Base-by-base conservation (phyloP, 2,888 invertebrate species). In the Volucella bombylans region DNA sequence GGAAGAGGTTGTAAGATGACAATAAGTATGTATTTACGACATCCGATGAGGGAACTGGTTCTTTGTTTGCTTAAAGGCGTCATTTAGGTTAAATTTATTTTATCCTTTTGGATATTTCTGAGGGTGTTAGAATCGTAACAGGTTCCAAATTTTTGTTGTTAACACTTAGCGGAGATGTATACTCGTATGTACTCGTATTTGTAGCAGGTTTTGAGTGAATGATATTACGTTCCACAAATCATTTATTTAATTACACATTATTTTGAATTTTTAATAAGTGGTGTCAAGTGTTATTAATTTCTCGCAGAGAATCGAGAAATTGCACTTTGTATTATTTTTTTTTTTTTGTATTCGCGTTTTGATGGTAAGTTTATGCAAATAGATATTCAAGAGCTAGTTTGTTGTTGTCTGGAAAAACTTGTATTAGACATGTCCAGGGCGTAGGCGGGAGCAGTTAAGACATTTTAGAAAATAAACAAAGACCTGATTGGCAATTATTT, bases 111-210 rank as follows among this genome's bases (percentile, higher is more conserved):
- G 45, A 43, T n/a, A 2, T 43, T 15, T 59, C 18, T 18, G 10
- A n/a, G 45, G 61, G 45, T 61, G 45, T 61, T 31, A 45, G 45
- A 31, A 61, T n/a, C 23, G 45, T 23, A 47, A 61, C 61, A 61
- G 23, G 61, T 61, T 61, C 23, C 1, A 1, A n/a, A n/a, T 18
- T 61, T 61, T 45, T 45, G 23, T 31, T 45, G 8, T 45, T 45
- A 45, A 12, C 2, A 8, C 45, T 9, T 4, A 23, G 38, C 43
- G 15, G 43, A 43, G 23, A 4, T 23, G 4, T 23, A 23, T 23
- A 23, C 1, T 23, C 23, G 23, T 23, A 23, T 23, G 23, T 23
- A 23, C 23, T 3, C 23, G 23, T 23, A 23, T 23, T 23, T 4
- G 23, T 4, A 61, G 61, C 61, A 8, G 61, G 45, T 61, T 61